Base-by-base conservation (phyloP, 2,888 invertebrate genomes). In the Pyrgus malvae region DNA sequence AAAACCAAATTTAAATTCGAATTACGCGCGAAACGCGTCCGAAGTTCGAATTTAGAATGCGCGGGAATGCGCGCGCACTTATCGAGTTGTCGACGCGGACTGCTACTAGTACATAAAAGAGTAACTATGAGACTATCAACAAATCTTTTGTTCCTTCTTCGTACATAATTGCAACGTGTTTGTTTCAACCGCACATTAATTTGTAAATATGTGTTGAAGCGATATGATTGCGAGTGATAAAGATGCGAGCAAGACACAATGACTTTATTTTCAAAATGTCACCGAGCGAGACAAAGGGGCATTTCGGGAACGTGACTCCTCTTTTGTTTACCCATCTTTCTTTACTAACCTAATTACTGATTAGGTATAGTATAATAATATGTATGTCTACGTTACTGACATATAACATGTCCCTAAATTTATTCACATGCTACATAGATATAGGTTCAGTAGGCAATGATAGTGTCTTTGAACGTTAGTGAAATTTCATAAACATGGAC, bases 41-140 rank as follows among this genome's bases (percentile, higher is more conserved):
- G 31, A 21, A 11, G 66, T 59, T 65, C 62, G 31, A 21, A 11
- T 38, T 66, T 64, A 68, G 65, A 72, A 78, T 80, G 78, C 75
- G 66, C 60, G 66, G 62, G 72, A 78, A 74, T 83, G 83, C 79
- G 81, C 79, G 62, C 67, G 78, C 80, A 78, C 75, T 62, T 56
- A 27, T 51, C 42, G 31, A 49, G 29, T 42, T 45, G 42, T 23
- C 50, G 41, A 31, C 48, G 41, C 27, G 29, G 23, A 55, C 55
- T 49, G 14, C 35, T 33, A 16, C 19, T 37, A n/a, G n/a, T n/a
- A n/a, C n/a, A n/a, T n/a, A n/a, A n/a, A n/a, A 4, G 17, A 21
- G 12, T 35, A 33, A 11, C 29, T 64, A 60, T 64, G n/a, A n/a
- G 37, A 37, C 37, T 37, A 37, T 37, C 37, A 37, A 37, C 60